Evolutionary conservation across 2,113 vertebrate genomes (phyloP).

Genomic region (Harpagus bidentatus): DNA sequence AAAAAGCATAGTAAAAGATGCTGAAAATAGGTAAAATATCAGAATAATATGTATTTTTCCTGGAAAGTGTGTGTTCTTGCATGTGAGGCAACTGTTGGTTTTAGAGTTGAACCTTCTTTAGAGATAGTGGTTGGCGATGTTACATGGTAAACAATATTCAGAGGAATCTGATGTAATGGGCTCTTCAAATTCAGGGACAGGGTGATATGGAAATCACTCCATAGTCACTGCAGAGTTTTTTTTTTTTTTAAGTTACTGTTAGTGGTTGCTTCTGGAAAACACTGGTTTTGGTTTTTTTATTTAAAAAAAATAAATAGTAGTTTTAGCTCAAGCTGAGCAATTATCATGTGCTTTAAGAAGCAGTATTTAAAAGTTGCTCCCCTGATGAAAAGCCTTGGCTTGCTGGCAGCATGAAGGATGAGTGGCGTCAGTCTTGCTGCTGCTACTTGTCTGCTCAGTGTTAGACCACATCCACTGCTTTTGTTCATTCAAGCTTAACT

Average conservation of each 20-base stretch:
- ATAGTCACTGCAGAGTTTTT: neutral
- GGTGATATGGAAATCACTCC: neutral
- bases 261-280: neutral
- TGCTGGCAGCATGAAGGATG: neutral
- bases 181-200: neutral
- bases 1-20: neutral
- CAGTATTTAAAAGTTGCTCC: neutral
- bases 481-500: neutral
- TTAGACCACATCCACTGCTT: neutral
- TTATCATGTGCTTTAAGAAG: neutral
- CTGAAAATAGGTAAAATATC: neutral
- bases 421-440: neutral
- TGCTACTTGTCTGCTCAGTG: neutral
- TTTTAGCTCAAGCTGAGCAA: neutral
- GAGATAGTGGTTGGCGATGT: neutral
- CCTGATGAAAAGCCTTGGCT: neutral
- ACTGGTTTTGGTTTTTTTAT: neutral
- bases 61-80: neutral
- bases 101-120: neutral
- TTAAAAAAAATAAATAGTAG: too few relatives aligned
- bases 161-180: neutral
- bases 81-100: neutral
- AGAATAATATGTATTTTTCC: neutral
- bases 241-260: neutral
- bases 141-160: neutral